These are phyloP conservation scores for Melieria picta DNA, from an alignment of 2,888 invertebrate genomes.

Conservation along the genomic window DNA sequence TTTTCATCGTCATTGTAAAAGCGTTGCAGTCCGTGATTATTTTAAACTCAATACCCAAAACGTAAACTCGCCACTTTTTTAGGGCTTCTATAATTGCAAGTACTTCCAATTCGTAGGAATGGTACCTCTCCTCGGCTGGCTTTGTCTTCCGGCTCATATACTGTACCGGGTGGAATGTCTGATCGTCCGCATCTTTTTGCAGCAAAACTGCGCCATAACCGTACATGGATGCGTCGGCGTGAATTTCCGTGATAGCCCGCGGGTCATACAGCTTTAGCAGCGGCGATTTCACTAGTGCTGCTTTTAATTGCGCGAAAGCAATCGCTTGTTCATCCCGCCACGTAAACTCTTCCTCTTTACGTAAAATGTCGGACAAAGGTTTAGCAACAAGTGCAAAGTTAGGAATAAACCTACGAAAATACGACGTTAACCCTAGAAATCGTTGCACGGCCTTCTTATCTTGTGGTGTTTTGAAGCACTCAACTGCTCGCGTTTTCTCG, in stretches of 20 bases:
- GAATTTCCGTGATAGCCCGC: constrained; percentile 71
- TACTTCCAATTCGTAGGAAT: constrained; percentile 45
- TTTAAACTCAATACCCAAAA: too few species aligned
- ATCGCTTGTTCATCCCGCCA: constrained; percentile 17
- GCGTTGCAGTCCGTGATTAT: neutral
- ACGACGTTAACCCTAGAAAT: constrained; percentile 35
- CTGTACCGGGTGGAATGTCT: constrained; percentile 13
- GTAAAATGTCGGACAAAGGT: constrained; percentile 7
- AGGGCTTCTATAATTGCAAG: constrained; percentile 38
- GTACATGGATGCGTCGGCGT: constrained; percentile 38
- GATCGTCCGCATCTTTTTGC: constrained; percentile 10
- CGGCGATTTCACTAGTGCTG: constrained; percentile 26
- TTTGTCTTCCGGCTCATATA: constrained; percentile 41
- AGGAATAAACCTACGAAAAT: constrained; percentile 25
- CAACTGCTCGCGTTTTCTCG: constrained; percentile 33
- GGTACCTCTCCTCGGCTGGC: constrained; percentile 35
- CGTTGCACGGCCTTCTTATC: constrained; percentile 28
- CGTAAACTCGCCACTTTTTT: constrained; percentile 41
- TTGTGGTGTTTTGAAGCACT: constrained; percentile 28
- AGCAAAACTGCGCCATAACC: constrained; percentile 42
- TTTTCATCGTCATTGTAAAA: neutral
- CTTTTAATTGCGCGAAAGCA: constrained; percentile 37
- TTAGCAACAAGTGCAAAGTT: constrained; percentile 1
- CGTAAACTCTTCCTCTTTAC: constrained; percentile 35
- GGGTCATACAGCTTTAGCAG: constrained; percentile 26